Evolutionary conservation across 92 coral and sea anemone species (phyloP).

Genomic region (Zoanthus solanderi): DNA sequence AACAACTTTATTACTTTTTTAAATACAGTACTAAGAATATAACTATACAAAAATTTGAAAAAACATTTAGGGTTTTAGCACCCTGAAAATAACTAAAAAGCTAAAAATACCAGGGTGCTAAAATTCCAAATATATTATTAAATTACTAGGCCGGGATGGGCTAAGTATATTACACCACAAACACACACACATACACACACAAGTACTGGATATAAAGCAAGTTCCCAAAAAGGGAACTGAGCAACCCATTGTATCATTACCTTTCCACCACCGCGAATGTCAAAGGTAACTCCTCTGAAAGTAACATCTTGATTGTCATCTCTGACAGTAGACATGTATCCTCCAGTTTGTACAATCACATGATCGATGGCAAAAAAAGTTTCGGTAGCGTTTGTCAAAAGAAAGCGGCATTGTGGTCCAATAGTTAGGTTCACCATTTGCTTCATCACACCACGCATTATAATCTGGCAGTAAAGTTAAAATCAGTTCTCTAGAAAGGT

Average conservation of each 20-base stretch:
- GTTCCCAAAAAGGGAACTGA: background rate
- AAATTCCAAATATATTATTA: no score
- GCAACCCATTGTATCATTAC: conserved; percentile 18
- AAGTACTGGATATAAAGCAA: no score
- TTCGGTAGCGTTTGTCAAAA: conserved; percentile 54
- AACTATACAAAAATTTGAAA: no score
- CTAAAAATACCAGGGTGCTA: no score
- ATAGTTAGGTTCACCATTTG: conserved; percentile 62
- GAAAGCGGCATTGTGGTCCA: conserved; percentile 69
- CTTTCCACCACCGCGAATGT: conserved; percentile 75
- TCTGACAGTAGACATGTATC: conserved; percentile 62
- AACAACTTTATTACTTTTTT: no score
- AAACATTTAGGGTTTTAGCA: no score
- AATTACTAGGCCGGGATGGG: no score
- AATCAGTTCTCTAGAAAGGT: no score
- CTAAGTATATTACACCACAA: no score
- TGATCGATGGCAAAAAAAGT: conserved; percentile 40
- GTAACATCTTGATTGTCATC: conserved; percentile 43
- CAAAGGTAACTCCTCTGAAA: conserved; percentile 59
- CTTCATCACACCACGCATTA: conserved; percentile 69
- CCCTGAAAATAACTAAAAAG: no score
- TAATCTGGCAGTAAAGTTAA: background rate
- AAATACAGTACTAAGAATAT: no score
- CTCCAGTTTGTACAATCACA: conserved; percentile 68
- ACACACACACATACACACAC: no score